A percentile compares a stretch with the other conserved stretches of the same genome.
Conservation (phyloP, 2,888 invertebrate genomes). For the Drosophila flavopinicola region DNA sequence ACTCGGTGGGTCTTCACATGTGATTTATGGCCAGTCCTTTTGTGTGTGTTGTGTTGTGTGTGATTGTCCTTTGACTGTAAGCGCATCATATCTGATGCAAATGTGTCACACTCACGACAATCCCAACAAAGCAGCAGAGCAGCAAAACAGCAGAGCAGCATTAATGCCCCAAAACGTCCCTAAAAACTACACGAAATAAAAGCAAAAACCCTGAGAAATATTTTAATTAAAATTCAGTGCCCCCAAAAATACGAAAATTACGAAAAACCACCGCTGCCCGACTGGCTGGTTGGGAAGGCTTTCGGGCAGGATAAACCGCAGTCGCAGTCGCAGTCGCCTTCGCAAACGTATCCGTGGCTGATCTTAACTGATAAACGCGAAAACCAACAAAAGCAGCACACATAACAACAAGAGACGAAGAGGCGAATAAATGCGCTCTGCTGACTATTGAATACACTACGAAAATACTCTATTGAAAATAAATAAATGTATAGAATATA, state of each 20-base stretch:
- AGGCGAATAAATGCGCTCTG: neutral
- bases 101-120: constrained; percentile 77
- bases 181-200: constrained; percentile 10
- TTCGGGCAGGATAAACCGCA: constrained; percentile 64
- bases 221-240: constrained; percentile 78
- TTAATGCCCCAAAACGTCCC: constrained; percentile 10
- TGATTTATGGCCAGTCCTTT: constrained; percentile 58
- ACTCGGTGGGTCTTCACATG: constrained; percentile 46
- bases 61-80: constrained; percentile 60
- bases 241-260: constrained; percentile 58
- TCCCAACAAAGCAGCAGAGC: constrained; percentile 3
- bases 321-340: constrained; percentile 30
- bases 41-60: constrained; percentile 20
- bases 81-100: constrained; percentile 73
- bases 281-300: constrained; percentile 39
- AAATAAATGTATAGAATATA: neutral
- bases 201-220: constrained; percentile 73
- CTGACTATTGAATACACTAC: constrained; percentile 22
- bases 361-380: constrained; percentile 78
- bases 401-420: constrained; percentile 34
- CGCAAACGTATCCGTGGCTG: constrained; percentile 61
- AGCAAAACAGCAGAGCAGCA: constrained; percentile 2
- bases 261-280: constrained; percentile 57
- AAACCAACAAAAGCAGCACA: constrained; percentile 69
- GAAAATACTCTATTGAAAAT: neutral